A percentile compares a stretch with the other conserved stretches of the same genome.
phyloP scores from a whole-genome alignment of 2,113 vertebrate species.

The Entomyzon cyanotis region DNA sequence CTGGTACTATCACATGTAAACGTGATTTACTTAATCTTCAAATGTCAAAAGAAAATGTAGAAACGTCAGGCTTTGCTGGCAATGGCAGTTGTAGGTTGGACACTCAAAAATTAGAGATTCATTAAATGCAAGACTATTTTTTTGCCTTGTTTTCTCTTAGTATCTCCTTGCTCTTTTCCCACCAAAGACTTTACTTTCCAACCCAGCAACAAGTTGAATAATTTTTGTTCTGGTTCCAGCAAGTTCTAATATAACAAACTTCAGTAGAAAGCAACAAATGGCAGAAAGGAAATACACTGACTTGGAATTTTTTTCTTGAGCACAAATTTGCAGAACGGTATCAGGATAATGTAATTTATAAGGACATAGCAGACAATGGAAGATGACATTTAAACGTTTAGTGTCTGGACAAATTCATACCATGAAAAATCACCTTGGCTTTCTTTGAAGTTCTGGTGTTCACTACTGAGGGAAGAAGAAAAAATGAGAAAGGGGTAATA shows the following conservation, averaged over 20 bases:
- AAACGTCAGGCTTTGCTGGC: not conserved
- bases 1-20: not conserved
- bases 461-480: not conserved
- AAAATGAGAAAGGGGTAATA: not conserved
- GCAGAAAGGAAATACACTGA: not conserved
- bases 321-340: not conserved
- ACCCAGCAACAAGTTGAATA: not conserved
- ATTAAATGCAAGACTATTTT: not conserved
- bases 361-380: not conserved
- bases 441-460: not conserved
- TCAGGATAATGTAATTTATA: not conserved
- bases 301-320: not conserved
- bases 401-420: not conserved
- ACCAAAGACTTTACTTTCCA: not conserved
- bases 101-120: not conserved
- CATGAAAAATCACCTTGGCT: not conserved
- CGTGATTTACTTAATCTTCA: slow-evolving; percentile 21
- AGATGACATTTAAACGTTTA: not conserved
- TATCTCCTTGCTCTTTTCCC: not conserved
- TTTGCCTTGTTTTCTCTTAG: not conserved
- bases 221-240: not conserved
- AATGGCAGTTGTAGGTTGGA: not conserved
- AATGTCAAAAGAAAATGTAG: slow-evolving; percentile 35
- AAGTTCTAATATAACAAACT: not conserved
- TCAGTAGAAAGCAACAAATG: not conserved